These are phyloP conservation scores for Drosophila sp. DNA, from an alignment of 1,140 invertebrate genomes.

Conservation along the genomic window DNA sequence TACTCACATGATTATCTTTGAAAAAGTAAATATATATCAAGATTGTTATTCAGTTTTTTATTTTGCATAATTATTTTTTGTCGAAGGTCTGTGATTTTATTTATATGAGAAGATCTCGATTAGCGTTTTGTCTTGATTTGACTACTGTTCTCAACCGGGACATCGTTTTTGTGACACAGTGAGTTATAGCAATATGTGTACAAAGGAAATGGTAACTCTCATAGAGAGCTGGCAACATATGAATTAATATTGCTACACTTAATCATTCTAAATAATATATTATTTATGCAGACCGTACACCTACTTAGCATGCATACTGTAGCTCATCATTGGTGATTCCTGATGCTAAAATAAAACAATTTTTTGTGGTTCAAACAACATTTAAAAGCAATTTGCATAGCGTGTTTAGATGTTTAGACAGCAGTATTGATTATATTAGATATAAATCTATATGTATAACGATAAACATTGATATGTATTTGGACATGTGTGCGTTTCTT, in stretches of 20 bases:
- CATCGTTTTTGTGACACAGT: conserved; percentile 8
- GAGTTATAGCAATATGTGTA: not conserved
- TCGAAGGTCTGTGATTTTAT: conserved; percentile 35
- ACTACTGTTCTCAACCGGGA: conserved; percentile 33
- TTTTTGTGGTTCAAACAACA: conserved; percentile 5
- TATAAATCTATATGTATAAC: conserved; percentile 24
- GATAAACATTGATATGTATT: not conserved
- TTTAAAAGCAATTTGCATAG: conserved; percentile 64
- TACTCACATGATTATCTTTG: conserved; percentile 12
- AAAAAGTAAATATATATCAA: conserved; percentile 29
- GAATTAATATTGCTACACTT: too few species aligned
- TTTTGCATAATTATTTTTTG: conserved; percentile 28
- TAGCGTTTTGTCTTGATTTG: conserved; percentile 24
- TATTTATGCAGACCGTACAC: too few species aligned
- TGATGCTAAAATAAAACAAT: not conserved
- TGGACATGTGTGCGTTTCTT: not conserved
- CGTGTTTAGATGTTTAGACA: conserved; percentile 66
- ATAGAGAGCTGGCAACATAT: too few species aligned
- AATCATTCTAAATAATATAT: too few species aligned
- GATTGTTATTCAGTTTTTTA: conserved; percentile 24
- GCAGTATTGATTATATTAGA: conserved; percentile 48
- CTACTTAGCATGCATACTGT: conserved; percentile 7
- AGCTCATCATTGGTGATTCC: not conserved
- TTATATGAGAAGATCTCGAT: conserved; percentile 39
- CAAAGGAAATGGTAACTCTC: too few species aligned